Evolutionary conservation across 2,113 vertebrate genomes (phyloP), one percentile per base, ranked within the genome.

Genomic region (Ammodramus savannarum): DNA sequence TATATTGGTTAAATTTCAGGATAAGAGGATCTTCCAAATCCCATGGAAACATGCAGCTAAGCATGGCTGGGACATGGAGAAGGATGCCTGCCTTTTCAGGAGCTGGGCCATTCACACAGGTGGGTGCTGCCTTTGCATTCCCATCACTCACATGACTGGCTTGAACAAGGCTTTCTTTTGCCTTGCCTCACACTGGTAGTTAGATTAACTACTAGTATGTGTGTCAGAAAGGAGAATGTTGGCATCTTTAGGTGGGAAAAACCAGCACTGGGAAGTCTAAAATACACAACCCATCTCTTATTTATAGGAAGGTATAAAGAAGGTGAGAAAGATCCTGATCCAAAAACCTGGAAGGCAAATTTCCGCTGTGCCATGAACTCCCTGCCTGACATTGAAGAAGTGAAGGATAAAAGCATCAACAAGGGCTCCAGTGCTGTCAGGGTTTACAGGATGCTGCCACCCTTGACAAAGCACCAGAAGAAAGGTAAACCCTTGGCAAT

Each of bases 351-450:
- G 99, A 99, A 99, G 96, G 99, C 99, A 16, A 99, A 99, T 90
- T 99, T 99, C 79, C 99, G 99, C 52, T 99, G 99, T 46, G 99
- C 99, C 12, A 99, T 99, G 99, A 99, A 99, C 90, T 99, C 99
- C 0, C 97, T 99, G 72, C 99, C 99, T 4, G 99, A 99, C 96
- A 99, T 99, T 0, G 98, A 99, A 85, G 99, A 99, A 95, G 98
- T 99, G 79, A 99, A 99, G 95, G 98, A 99, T 91, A 98, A 96
- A 94, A 99, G 99, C 92, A 49, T 99, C 86, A 99, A 99, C 97
- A 99, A 99, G 93, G 99, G 99, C 48, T 99, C 98, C 87, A 98
- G 98, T 6, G 99, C 99, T 1, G 97, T 99, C 86, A 98, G 99
- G 1, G 99, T 99, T 21, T 99, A 99, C 97, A 98, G 96, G 92